Evolutionary conservation across 1,140 invertebrate species (phyloP), one percentile per base, ranked within the genome.

Genomic region (Plectrocnemia conspersa): DNA sequence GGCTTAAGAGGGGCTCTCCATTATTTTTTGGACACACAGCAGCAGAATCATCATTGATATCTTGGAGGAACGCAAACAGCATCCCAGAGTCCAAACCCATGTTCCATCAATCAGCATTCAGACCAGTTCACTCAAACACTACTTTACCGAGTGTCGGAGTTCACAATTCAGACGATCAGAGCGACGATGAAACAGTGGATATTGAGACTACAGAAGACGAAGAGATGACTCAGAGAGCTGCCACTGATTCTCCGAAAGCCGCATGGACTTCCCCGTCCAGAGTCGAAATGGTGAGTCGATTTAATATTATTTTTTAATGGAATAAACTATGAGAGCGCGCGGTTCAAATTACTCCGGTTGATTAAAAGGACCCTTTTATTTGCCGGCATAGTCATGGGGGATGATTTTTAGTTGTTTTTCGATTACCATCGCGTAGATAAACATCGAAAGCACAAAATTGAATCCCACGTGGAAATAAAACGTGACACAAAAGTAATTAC

Each of bases 101-200:
- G 16, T 59, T 69, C 29, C 77, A 80, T 64, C 78, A 79, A 53
- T 84, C 82, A 3, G 82, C 82, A n/a, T 85, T 85, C 63, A 79
- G 80, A 54, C 82, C 82, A 5, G 82, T 84, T 0, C 68, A 71
- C 52, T 63, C 66, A 0, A 45, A 48, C n/a, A 50, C 52, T n/a
- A 45, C 19, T 35, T 53, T 38, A 9, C 10, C 54, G n/a, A 38
- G 27, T 2, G 21, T 21, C 18, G 55, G 23, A 24, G 16, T 48
- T 24, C 48, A 27, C 25, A 58, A 65, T 29, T 64, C 64, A 15
- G 64, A 66, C 10, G 68, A 74, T 52, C 62, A 68, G 42, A 75
- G 69, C 63, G 69, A 79, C 56, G 78, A 81, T 56, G 79, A 81
- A 63, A 67, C 74, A 7, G 80, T 82, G 1, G 79, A 81, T 62